These are phyloP conservation scores for Tubiluchus corallicola DNA, from an alignment of 2,888 invertebrate species.

Conservation along the genomic window DNA sequence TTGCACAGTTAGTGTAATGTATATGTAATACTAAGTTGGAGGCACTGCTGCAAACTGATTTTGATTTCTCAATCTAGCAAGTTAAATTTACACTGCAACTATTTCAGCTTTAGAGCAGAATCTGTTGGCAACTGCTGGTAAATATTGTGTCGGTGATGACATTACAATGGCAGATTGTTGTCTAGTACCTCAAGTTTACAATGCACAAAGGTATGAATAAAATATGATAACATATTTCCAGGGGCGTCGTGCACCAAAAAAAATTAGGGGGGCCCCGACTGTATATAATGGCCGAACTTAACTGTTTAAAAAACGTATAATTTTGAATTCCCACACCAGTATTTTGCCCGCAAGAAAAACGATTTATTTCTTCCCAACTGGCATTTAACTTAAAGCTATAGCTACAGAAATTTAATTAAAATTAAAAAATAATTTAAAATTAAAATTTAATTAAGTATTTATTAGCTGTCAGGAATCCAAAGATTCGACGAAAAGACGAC, in stretches of 20 bases:
- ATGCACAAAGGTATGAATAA: constrained; percentile 53
- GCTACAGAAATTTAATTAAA: no score
- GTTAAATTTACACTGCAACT: constrained; percentile 7
- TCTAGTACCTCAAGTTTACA: constrained; percentile 83
- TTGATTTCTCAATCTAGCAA: constrained; percentile 8
- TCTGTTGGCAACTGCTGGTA: constrained; percentile 49
- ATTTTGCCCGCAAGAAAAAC: no score
- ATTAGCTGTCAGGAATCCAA: no score
- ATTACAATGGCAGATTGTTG: constrained; percentile 87
- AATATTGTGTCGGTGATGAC: constrained; percentile 76
- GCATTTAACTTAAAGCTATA: no score
- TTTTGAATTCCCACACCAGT: no score
- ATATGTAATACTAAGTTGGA: neutral
- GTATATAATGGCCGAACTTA: no score
- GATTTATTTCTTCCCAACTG: no score
- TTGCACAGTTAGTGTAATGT: no score
- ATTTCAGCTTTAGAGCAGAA: constrained; percentile 62
- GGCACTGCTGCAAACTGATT: neutral
- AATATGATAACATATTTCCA: constrained; percentile 1
- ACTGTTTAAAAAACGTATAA: no score
- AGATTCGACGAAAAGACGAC: no score
- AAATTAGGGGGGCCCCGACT: no score
- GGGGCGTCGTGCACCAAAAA: neutral
- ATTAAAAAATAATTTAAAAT: constrained; percentile 5
- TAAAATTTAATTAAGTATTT: no score